phyloP scores from a whole-genome alignment of 1,140 invertebrate species.

The Dysdera silvatica region DNA sequence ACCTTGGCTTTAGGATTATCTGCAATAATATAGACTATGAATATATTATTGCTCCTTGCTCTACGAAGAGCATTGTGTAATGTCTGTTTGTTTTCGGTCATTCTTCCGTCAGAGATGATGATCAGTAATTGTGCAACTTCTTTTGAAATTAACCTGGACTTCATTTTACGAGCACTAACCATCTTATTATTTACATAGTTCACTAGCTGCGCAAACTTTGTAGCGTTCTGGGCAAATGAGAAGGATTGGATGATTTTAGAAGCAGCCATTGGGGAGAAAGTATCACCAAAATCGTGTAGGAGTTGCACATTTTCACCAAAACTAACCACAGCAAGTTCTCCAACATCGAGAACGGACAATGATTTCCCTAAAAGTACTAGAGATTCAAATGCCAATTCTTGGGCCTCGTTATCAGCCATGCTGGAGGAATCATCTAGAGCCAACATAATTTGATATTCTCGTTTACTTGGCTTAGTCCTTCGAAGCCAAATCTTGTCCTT shows the following conservation, averaged over 20 bases:
- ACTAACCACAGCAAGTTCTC: constrained; percentile 79
- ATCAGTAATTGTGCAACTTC: constrained; percentile 77
- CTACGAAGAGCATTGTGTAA: constrained; percentile 69
- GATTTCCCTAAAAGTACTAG: constrained; percentile 86
- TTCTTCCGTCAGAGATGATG: constrained; percentile 88
- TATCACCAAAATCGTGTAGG: constrained; percentile 70
- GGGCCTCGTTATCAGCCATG: constrained; percentile 50
- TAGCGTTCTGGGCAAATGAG: constrained; percentile 71
- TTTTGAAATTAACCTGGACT: constrained; percentile 34
- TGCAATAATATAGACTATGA: constrained; percentile 89
- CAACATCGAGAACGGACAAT: constrained; percentile 83
- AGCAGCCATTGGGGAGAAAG: constrained; percentile 73
- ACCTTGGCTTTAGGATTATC: constrained; percentile 88
- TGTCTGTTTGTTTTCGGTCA: constrained; percentile 70
- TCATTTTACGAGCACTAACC: constrained; percentile 38
- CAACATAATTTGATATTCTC: constrained; percentile 93
- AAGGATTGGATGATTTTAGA: constrained; percentile 58
- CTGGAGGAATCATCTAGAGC: constrained; percentile 93
- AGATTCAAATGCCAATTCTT: constrained; percentile 81
- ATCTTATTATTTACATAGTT: constrained; percentile 67
- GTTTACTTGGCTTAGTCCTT: constrained; percentile 86
- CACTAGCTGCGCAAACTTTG: constrained; percentile 58
- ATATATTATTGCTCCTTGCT: constrained; percentile 71
- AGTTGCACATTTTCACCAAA: constrained; percentile 81
- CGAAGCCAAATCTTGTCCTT: constrained; percentile 99